Evolutionary conservation across 2,113 vertebrate genomes (phyloP).

Genomic region (Melanerpes aurifrons): DNA sequence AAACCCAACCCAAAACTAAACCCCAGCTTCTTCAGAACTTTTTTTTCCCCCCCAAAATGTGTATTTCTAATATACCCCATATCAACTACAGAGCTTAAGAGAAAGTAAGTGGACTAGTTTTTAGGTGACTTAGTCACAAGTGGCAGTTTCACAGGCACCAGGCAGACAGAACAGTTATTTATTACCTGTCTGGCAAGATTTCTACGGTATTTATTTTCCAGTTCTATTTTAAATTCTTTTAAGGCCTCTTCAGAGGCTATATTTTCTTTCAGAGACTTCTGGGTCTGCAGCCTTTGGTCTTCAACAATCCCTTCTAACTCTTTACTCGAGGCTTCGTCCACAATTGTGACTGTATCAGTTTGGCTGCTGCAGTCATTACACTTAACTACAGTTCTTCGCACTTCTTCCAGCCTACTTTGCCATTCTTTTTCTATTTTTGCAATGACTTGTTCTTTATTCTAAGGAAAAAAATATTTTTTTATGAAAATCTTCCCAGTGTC

Average conservation of each 20-base stretch:
- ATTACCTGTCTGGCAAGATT: constrained; percentile 85
- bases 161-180: background rate
- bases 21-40: background rate
- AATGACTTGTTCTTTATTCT: constrained; percentile 71
- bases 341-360: constrained; percentile 64
- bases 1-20: no score
- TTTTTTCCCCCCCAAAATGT: background rate
- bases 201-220: constrained; percentile 80
- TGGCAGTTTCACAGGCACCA: background rate
- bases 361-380: constrained; percentile 76
- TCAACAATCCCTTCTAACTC: constrained; percentile 27
- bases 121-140: background rate
- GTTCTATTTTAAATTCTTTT: constrained; percentile 74
- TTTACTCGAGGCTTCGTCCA: constrained; percentile 15
- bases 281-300: constrained; percentile 61
- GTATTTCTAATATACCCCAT: background rate
- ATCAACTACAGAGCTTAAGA: background rate
- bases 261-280: constrained; percentile 74
- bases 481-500: background rate
- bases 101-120: background rate
- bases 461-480: constrained; percentile 27
- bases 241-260: constrained; percentile 72
- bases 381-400: constrained; percentile 54
- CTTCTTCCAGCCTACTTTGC: constrained; percentile 77
- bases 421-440: constrained; percentile 82